These are phyloP conservation scores for Tinea trinotella DNA, from an alignment of 2,888 invertebrate species.

Conservation along the genomic window DNA sequence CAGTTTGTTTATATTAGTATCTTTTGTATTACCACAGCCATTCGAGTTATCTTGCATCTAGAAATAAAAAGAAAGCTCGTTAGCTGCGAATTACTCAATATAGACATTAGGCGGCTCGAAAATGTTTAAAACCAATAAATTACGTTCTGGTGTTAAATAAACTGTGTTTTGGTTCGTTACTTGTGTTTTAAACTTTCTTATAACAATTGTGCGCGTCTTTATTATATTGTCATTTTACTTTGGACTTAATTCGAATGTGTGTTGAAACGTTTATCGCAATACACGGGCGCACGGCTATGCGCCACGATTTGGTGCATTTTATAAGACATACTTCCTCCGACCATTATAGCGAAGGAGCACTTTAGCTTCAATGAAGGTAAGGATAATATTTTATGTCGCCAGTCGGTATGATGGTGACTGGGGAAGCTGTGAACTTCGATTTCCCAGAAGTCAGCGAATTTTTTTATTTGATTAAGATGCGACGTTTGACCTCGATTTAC, in stretches of 20 bases:
- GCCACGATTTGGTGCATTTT: slow-evolving; percentile 80
- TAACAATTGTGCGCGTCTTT: neutral
- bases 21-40: too few relatives aligned
- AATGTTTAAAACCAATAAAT: slow-evolving; percentile 52
- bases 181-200: neutral
- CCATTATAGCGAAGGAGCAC: slow-evolving; percentile 80
- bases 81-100: neutral
- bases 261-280: slow-evolving; percentile 70
- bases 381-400: too few relatives aligned
- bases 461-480: too few relatives aligned
- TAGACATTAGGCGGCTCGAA: neutral
- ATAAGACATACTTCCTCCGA: slow-evolving; percentile 85
- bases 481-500: too few relatives aligned
- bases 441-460: too few relatives aligned
- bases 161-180: slow-evolving; percentile 22
- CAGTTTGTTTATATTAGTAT: slow-evolving; percentile 8
- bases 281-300: slow-evolving; percentile 81
- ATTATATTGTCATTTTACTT: neutral
- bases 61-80: neutral
- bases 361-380: slow-evolving; percentile 56
- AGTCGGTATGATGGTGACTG: too few relatives aligned
- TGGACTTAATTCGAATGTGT: slow-evolving; percentile 68
- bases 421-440: too few relatives aligned
- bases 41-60: neutral
- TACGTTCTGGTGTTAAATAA: slow-evolving; percentile 66